A percentile compares a stretch with the other conserved stretches of the same genome.
Conservation (phyloP, 2,113 vertebrate species). For the Madoqua kirkii region DNA sequence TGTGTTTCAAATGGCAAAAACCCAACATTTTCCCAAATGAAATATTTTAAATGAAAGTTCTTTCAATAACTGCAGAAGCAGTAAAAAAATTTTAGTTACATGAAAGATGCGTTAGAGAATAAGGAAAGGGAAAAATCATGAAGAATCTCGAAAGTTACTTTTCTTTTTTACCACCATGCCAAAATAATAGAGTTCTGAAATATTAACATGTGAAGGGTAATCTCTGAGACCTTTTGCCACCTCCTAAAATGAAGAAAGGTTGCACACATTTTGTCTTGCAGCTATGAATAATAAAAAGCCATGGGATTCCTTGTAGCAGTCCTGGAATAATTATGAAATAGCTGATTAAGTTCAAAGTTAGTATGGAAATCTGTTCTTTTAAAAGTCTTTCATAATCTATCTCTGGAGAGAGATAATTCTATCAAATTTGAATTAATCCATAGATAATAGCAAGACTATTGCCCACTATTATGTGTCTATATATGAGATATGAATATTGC, state of each 20-base stretch:
- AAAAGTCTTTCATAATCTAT: slow-evolving; percentile 66
- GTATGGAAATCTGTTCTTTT: slow-evolving; percentile 73
- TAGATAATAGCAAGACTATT: slow-evolving; percentile 53
- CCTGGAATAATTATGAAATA: slow-evolving; percentile 70
- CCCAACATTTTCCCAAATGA: background rate
- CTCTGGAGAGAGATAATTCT: slow-evolving; percentile 69
- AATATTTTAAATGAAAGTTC: slow-evolving; percentile 1
- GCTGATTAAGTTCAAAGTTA: slow-evolving; percentile 74
- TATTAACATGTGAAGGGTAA: slow-evolving; percentile 52
- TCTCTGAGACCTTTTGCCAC: slow-evolving; percentile 55
- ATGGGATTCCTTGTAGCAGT: slow-evolving; percentile 54
- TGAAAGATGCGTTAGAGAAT: background rate
- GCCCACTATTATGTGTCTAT: slow-evolving; percentile 22
- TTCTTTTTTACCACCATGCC: background rate
- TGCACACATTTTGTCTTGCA: slow-evolving; percentile 53
- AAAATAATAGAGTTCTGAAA: slow-evolving; percentile 49
- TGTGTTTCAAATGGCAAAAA: background rate
- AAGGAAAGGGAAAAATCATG: background rate
- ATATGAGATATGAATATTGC: slow-evolving; percentile 46
- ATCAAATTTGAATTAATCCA: slow-evolving; percentile 74
- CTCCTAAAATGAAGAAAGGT: slow-evolving; percentile 61
- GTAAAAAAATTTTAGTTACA: background rate
- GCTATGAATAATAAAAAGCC: slow-evolving; percentile 67
- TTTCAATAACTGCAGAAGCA: background rate
- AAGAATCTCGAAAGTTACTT: slow-evolving; percentile 21